Evolutionary conservation across 1,140 invertebrate genomes (phyloP).

Genomic region (Muscidifurax raptorellus): DNA sequence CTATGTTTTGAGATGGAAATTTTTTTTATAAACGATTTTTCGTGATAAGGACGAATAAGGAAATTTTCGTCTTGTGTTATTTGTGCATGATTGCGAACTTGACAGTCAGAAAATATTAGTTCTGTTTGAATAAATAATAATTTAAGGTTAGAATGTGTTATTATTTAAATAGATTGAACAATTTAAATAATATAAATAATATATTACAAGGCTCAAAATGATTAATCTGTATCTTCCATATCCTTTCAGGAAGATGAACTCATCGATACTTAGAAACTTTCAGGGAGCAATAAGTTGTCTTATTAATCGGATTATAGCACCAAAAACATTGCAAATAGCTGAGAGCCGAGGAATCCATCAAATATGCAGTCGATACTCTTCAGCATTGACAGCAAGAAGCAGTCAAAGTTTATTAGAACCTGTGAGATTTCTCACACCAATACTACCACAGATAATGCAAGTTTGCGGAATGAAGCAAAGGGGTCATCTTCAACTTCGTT

Average conservation of each 20-base stretch:
- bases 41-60: background rate
- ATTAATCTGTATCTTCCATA: background rate
- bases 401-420: constrained; percentile 2
- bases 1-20: background rate
- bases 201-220: background rate
- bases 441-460: constrained; percentile 48
- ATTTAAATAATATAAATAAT: constrained; percentile 14
- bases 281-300: constrained; percentile 3
- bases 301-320: background rate
- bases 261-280: constrained; percentile 18
- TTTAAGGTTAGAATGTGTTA: constrained; percentile 11
- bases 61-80: background rate
- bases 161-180: background rate
- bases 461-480: constrained; percentile 79
- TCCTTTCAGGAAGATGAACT: constrained; percentile 42
- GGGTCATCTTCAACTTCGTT: constrained; percentile 79
- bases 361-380: constrained; percentile 17
- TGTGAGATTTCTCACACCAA: constrained; percentile 35
- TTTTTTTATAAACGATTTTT: background rate
- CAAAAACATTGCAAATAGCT: background rate
- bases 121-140: background rate
- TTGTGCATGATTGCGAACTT: background rate
- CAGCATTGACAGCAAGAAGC: background rate
- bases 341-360: constrained; percentile 18
- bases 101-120: background rate